These are phyloP conservation scores for Diorhabda carinulata DNA, from an alignment of 1,140 invertebrate species.

Conservation along the genomic window DNA sequence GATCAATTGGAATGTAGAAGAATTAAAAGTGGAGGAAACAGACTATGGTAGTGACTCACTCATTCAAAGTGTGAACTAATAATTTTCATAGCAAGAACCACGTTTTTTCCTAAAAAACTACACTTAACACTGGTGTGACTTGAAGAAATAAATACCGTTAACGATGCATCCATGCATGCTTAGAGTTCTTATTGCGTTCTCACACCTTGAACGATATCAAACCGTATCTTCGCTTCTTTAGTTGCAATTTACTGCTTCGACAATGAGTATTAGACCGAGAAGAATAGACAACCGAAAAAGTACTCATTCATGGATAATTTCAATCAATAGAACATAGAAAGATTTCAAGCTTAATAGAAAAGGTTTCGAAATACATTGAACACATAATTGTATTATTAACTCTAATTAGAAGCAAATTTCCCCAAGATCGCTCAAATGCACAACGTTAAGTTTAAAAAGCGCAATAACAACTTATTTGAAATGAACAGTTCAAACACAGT, in stretches of 20 bases:
- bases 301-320: slow-evolving; percentile 3
- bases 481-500: no score
- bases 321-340: slow-evolving; percentile 1
- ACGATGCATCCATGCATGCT: slow-evolving; percentile 24
- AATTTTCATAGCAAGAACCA: not conserved
- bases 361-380: not conserved
- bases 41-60: no score
- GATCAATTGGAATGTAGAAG: no score
- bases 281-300: slow-evolving; percentile 12
- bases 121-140: slow-evolving; percentile 20
- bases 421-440: no score
- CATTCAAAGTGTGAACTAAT: no score
- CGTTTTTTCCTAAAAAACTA: slow-evolving; percentile 15
- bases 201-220: slow-evolving; percentile 25
- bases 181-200: slow-evolving; percentile 21
- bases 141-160: slow-evolving; percentile 15
- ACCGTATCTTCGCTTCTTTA: slow-evolving; percentile 20
- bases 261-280: slow-evolving; percentile 13
- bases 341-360: not conserved
- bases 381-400: no score
- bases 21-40: no score
- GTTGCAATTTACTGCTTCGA: slow-evolving; percentile 13
- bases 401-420: no score
- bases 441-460: no score
- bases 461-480: no score